Conservation (phyloP, 2,888 invertebrate genomes). For the Pristionchus japonicus region DNA sequence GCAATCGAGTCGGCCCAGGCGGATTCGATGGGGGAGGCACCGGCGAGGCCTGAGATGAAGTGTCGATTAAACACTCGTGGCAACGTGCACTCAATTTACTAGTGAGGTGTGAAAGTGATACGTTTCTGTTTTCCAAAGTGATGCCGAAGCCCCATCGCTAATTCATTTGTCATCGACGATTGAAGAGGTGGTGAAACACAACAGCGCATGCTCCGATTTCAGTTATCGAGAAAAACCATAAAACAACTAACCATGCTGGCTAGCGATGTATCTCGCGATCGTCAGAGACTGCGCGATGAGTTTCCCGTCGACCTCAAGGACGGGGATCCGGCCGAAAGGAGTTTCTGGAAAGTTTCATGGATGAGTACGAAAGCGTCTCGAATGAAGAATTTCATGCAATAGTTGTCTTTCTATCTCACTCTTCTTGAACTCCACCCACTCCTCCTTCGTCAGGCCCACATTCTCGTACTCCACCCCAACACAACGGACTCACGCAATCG, state of each 20-base stretch:
- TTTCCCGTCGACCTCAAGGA: slow-evolving; percentile 34
- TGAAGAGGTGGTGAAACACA: background rate
- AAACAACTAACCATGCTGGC: background rate
- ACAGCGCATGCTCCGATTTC: background rate
- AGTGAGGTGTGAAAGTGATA: too few species aligned
- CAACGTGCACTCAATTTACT: too few species aligned
- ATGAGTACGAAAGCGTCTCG: too few species aligned
- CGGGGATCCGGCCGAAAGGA: slow-evolving; percentile 30
- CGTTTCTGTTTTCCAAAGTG: too few species aligned
- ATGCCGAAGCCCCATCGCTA: background rate
- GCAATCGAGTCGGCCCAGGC: slow-evolving; percentile 18
- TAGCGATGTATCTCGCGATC: slow-evolving; percentile 2
- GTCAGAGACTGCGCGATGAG: background rate
- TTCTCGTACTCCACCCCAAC: slow-evolving; percentile 61
- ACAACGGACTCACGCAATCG: too few species aligned
- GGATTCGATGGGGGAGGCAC: background rate
- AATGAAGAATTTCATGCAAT: too few species aligned
- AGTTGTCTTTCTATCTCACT: too few species aligned
- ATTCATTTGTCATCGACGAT: background rate
- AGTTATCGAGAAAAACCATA: too few species aligned
- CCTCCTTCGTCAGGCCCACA: slow-evolving; percentile 52
- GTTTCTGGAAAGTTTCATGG: slow-evolving; percentile 16
- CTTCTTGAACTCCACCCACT: slow-evolving; percentile 61
- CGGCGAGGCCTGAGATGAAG: background rate
- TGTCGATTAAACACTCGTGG: too few species aligned